phyloP scores from a whole-genome alignment of 1,140 invertebrate species.

The Drosophila seguyi region DNA sequence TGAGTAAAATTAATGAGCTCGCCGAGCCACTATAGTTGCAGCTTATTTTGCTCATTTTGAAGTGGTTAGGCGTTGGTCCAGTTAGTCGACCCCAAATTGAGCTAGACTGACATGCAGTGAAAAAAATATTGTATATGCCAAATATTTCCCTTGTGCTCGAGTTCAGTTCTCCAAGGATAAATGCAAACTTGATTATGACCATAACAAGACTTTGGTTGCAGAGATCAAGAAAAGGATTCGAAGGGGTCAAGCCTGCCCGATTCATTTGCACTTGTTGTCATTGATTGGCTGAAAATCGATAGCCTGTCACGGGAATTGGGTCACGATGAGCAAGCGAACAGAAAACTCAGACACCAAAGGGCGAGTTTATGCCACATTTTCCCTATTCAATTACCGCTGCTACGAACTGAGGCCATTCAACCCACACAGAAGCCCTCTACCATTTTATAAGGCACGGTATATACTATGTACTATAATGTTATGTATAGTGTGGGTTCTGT shows the following conservation, averaged over 20 bases:
- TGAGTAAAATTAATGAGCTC: conserved; percentile 49
- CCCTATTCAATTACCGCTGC: conserved; percentile 22
- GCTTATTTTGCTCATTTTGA: conserved; percentile 32
- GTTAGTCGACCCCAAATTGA: conserved; percentile 35
- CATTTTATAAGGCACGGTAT: conserved; percentile 3
- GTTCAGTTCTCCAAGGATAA: conserved; percentile 3
- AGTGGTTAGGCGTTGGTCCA: conserved; percentile 27
- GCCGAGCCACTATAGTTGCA: conserved; percentile 13
- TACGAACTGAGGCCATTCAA: conserved; percentile 20
- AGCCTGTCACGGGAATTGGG: conserved; percentile 20
- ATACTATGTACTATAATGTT: conserved; percentile 4
- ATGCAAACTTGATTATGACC: conserved; percentile 18
- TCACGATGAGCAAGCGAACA: conserved; percentile 30
- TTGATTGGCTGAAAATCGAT: conserved; percentile 47
- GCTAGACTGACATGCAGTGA: conserved; percentile 2
- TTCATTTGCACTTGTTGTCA: conserved; percentile 25
- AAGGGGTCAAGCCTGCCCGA: conserved; percentile 26
- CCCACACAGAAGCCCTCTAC: conserved; percentile 11
- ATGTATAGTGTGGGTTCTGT: conserved; percentile 1
- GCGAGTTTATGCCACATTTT: conserved; percentile 23
- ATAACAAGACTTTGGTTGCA: conserved; percentile 10
- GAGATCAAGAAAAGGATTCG: conserved; percentile 1
- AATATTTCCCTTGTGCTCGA: not conserved
- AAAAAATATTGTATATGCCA: not conserved
- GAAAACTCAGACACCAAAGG: conserved; percentile 22